Conservation (phyloP, 2,888 invertebrate genomes). For the Pollenia griseotomentosa region DNA sequence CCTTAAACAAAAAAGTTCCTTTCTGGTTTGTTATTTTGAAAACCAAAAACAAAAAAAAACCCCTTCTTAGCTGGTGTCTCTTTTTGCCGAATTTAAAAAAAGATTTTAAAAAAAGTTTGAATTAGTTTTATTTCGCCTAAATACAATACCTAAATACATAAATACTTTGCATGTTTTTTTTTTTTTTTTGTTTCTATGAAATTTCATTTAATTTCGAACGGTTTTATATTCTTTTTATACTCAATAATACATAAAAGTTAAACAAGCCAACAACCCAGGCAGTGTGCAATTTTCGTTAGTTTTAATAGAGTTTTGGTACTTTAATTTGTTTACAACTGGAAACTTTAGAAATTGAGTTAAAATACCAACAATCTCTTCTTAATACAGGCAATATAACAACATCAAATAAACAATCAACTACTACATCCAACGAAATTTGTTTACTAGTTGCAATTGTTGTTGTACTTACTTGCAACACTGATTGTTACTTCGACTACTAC, state of each 20-base stretch:
- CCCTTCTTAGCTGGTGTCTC: too few species aligned
- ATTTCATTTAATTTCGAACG: conserved; percentile 16
- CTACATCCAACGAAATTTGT: too few species aligned
- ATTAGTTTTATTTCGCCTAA: not conserved
- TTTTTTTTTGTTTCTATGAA: not conserved
- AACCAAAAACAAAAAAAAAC: too few species aligned
- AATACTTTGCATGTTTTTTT: not conserved
- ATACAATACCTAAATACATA: not conserved
- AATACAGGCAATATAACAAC: too few species aligned
- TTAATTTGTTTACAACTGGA: conserved; percentile 62
- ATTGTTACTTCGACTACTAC: too few species aligned
- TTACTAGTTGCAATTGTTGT: too few species aligned
- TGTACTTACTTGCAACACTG: too few species aligned
- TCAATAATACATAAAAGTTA: conserved; percentile 13
- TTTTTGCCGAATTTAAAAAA: too few species aligned
- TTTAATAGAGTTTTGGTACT: conserved; percentile 64
- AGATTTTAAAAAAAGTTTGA: too few species aligned
- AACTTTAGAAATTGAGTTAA: conserved; percentile 60
- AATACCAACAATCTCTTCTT: conserved; percentile 38
- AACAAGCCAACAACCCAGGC: conserved; percentile 16
- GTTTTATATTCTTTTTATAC: conserved; percentile 5
- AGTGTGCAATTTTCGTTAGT: conserved; percentile 45
- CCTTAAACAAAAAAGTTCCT: too few species aligned
- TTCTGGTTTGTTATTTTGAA: too few species aligned
- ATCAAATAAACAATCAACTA: too few species aligned